Evolutionary conservation across 1,140 invertebrate species (phyloP).

Genomic region (Ceratoteleas bidentatus): DNA sequence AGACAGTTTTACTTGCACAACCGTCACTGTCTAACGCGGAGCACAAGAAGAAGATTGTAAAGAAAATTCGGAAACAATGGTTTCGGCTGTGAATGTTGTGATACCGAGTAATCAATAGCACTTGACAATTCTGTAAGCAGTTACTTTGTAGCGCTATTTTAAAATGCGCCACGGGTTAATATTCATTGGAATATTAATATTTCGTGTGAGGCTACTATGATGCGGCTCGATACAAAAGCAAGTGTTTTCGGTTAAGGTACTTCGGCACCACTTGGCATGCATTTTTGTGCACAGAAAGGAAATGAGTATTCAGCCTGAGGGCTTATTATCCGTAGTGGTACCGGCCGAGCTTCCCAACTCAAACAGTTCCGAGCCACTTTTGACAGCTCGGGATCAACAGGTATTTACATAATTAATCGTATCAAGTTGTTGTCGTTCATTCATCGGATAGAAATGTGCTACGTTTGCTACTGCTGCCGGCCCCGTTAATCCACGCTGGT

Average conservation of each 20-base stretch:
- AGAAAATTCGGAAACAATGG: too few species aligned
- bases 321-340: too few species aligned
- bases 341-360: too few species aligned
- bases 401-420: constrained; percentile 35
- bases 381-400: constrained; percentile 43
- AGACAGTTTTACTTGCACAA: too few species aligned
- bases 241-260: constrained; percentile 18
- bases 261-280: constrained; percentile 21
- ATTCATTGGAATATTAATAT: constrained; percentile 24
- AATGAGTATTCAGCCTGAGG: constrained; percentile 22
- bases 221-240: constrained; percentile 4
- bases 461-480: too few species aligned
- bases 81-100: too few species aligned
- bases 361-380: constrained; percentile 25
- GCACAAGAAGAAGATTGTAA: too few species aligned
- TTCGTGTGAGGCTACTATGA: neutral
- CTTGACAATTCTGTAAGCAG: constrained; percentile 9
- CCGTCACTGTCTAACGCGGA: too few species aligned
- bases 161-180: neutral
- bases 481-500: too few species aligned
- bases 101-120: constrained; percentile 14
- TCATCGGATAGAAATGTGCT: neutral
- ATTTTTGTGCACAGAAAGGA: constrained; percentile 23
- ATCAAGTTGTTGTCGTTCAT: neutral
- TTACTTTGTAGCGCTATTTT: too few species aligned